Base-by-base conservation (phyloP, 2,797 vertebrate genomes). In the Sarcoramphus papa region DNA sequence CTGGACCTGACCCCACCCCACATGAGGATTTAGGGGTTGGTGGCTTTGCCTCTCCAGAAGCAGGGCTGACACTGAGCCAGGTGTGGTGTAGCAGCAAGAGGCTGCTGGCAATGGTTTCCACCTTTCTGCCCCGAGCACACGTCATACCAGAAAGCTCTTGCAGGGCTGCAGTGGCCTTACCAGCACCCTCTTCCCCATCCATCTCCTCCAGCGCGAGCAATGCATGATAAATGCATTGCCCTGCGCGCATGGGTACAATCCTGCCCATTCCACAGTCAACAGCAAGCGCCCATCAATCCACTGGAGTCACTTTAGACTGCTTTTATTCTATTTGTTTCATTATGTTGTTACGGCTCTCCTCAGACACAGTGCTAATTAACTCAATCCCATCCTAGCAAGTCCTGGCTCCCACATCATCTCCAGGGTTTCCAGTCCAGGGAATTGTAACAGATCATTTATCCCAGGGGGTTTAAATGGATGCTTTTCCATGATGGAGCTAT, bases 361-460 rank as follows among this genome's bases (percentile, higher is more conserved):
- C 84, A 95, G 92, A 91, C 72, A n/a, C 74, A n/a, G 48, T 70
- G 91, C 93, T 97, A 94, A 94, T 96, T 97, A 95, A 94, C 85
- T 96, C 57, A 65, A 37, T 93, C 89, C 89, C 76, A 86, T 78
- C 62, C 62, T 74, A 80, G 82, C 72, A 78, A 80, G 43, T 94
- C 68, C 28, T 81, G 69, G 82, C 73, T 96, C 70, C 53, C 75
- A 65, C 41, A 83, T 85, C 48, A 82, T 89, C 91, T 94, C 89
- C 69, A 84, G 85, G 85, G 76, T 93, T 96, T 95, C 72, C 65
- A 96, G 73, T 75, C 79, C 76, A 63, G 79, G 82, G 95, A 90
- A 70, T 80, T 94, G 72, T 75, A 95, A 85, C 62, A 83, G 78
- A 85, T 93, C 74, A 60, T 85, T 94, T 92, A 57, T 41, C 89